Base-by-base conservation (phyloP, 2,113 vertebrate genomes). In the Syngnathoides biaculeatus region DNA sequence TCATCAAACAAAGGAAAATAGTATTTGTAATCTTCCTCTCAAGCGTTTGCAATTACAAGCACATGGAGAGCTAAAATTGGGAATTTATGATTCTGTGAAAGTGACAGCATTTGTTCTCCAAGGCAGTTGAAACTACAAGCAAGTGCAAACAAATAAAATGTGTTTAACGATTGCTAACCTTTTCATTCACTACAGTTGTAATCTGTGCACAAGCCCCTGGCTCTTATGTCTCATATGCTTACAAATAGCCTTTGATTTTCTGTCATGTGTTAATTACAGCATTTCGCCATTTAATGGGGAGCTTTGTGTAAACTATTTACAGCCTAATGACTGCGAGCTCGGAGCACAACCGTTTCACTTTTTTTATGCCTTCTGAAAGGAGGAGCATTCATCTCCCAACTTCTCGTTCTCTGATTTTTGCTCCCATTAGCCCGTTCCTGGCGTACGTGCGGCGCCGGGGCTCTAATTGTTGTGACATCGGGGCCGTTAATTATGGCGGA, bases 221-320 rank as follows among this genome's bases (percentile, higher is more conserved):
- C 94, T 91, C 93, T 94, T 95, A 93, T 94, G 94, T 94, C 94
- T 96, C 93, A 94, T 94, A 95, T 93, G 93, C 93, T 95, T 95
- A 95, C 94, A 95, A 95, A 96, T 94, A 94, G 93, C 94, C 94
- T 96, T 98, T 96, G 95, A 98, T 99, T 98, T 98, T 95, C 94
- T 97, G 95, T 97, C 95, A 95, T 91, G 90, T 92, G 94, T 96
- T 99, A 96, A 99, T 98, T 97, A 97, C 95, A 92, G 93, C 87
- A 86, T 96, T 97, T 97, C 94, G 93, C 94, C 93, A 94, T 96
- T 97, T 95, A 96, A 95, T 94, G 93, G 90, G 91, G 92, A 94
- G 94, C 95, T 96, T 96, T 96, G 94, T 96, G 94, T 96, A 96
- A 96, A 95, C 95, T 96, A 98, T 97, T 98, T 98, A 96, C 93